Evolutionary conservation across 2,113 vertebrate species (phyloP), one percentile per base, ranked within the genome.

Genomic region (Zosterops pallidus): DNA sequence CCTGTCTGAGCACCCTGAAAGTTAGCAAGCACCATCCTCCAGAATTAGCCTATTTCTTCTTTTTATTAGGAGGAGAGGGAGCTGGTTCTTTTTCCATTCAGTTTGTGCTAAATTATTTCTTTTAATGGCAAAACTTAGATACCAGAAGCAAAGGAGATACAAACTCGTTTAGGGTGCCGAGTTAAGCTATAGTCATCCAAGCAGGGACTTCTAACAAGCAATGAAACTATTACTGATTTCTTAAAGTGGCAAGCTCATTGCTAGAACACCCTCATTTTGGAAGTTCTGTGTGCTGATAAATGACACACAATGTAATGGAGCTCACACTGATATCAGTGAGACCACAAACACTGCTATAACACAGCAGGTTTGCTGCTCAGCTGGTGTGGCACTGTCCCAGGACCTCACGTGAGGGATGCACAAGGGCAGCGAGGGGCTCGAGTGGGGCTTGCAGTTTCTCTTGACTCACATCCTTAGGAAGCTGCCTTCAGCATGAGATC

Each of bases 331-430:
- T 14, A 41, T 6, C n/a, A 41, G 12, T 12, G 47, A 74, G 52
- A 22, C 59, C 17, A 63, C 52, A 77, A 55, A 46, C 75, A 2
- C 23, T 82, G 44, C 69, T 44, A 11, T 35, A 35, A 72, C 39
- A 26, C 33, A 25, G 3, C 0, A 0, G 7, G 18, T 29, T 59
- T 90, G 17, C 50, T 50, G 7, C 11, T 11, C 53, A 39, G 35
- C 14, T 19, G 25, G 8, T 31, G 23, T 13, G 26, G 75, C 0
- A 1, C 16, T 17, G 26, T 4, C 31, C 81, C 60, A 62, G 63
- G 63, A 20, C 7, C 25, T 56, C 21, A 21, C 0, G 1, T 9
- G 47, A 57, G 24, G 23, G 39, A 24, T 9, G 11, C 7, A 29
- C n/a, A 49, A 57, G 44, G 26, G n/a, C 39, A 63, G 29, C 17